These are phyloP conservation scores for Nothobranchius furzeri DNA, from an alignment of 2,113 vertebrate species.

Conservation along the genomic window DNA sequence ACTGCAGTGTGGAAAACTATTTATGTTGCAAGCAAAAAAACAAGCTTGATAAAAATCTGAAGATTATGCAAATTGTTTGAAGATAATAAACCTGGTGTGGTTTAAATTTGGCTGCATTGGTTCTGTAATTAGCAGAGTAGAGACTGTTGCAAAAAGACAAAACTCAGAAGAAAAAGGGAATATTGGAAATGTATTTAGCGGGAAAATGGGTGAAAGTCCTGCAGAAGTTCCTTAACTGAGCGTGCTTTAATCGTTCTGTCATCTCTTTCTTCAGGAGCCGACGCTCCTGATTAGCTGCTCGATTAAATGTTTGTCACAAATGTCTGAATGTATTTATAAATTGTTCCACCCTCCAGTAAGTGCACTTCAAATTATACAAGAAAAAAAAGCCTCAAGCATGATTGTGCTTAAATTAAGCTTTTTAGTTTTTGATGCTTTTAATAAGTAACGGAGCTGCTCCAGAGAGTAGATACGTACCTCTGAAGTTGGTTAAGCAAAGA, in stretches of 20 bases:
- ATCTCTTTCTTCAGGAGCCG: neutral
- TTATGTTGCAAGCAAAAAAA: too few relatives aligned
- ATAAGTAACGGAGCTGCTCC: too few relatives aligned
- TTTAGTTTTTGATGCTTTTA: too few relatives aligned
- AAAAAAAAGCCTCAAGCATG: neutral
- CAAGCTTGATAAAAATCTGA: too few relatives aligned
- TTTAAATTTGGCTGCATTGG: too few relatives aligned
- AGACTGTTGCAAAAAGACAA: neutral
- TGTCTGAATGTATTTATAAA: neutral
- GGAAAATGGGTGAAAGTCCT: neutral
- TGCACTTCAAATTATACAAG: neutral
- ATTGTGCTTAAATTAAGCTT: neutral
- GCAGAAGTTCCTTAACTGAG: neutral
- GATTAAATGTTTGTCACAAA: neutral
- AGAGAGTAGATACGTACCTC: too few relatives aligned
- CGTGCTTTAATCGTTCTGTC: neutral
- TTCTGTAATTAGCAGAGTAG: neutral
- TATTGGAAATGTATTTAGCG: too few relatives aligned
- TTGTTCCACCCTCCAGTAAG: neutral
- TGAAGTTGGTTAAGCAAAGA: too few relatives aligned
- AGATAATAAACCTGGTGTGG: too few relatives aligned
- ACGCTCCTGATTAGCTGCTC: neutral
- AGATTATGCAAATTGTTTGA: too few relatives aligned
- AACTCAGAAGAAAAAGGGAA: neutral
- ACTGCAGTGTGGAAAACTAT: too few relatives aligned